Base-by-base conservation (phyloP, 2,888 invertebrate genomes). In the Miltochrista miniata region DNA sequence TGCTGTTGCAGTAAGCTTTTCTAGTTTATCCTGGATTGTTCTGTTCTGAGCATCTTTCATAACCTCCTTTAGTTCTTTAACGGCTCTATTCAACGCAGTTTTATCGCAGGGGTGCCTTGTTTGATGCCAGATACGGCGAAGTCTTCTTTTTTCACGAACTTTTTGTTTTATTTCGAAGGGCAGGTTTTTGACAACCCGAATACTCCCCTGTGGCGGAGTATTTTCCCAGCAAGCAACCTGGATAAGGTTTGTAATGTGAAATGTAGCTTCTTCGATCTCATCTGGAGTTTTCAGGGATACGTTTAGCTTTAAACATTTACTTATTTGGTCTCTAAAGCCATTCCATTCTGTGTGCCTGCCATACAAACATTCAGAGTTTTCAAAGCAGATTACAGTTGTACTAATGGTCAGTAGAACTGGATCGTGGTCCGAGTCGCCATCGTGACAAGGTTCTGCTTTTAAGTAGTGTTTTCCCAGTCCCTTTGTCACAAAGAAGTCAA, bases 401-500 rank as follows among this genome's bases (percentile, higher is more conserved):
- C 56, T 52, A 0, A 55, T 3, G 10, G 48, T 52, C 7, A 59
- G 42, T 14, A 58, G 2, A 2, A 61, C 52, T 7, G 60, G 61
- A 0, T 53, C 44, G 29, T 61, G 61, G 12, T 68, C 58, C 1
- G 57, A 62, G 0, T 45, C 41, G 3, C 61, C 40, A 36, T 66
- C 62, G 0, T 24, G 14, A 29, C 59, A 53, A 0, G 54, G n/a
- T 15, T 63, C 54, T 2, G 37, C 0, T 14, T 54, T 51, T 1
- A 52, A 0, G 9, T 38, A 48, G 0, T 39, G 44, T n/a, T 8
- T 36, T 1, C 45, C 30, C 2, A 52, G 40, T n/a, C 45, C 50
- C 15, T 48, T 58, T 7, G 15, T 35, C 1, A 66, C 14, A 13
- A 60, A 67, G 37, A 70, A 67, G 31, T 70, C 64, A 1, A 67